phyloP scores from a whole-genome alignment of 2,797 vertebrate species.

The Poecilia velifera region DNA sequence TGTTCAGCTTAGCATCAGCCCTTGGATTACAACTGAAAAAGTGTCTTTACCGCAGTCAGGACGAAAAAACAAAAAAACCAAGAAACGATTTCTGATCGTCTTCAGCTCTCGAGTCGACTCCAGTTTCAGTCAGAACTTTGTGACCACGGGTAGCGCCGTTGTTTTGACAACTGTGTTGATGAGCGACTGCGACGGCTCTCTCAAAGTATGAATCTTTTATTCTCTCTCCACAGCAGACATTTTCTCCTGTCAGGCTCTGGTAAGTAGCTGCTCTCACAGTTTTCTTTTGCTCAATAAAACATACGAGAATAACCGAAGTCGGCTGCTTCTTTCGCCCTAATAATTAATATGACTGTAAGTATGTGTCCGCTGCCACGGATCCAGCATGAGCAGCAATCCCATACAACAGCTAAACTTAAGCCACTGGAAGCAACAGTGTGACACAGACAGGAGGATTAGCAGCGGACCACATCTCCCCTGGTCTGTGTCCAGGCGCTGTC shows the following conservation, averaged over 20 bases:
- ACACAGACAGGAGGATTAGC: not conserved
- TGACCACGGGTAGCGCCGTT: not conserved
- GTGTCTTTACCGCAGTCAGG: not conserved
- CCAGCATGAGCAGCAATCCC: not conserved
- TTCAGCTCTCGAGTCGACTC: not conserved
- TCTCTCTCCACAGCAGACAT: not conserved
- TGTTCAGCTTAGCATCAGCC: not conserved
- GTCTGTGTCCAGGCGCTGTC: not conserved
- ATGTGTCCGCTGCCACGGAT: not conserved
- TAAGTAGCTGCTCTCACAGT: not conserved
- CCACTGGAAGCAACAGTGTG: not conserved
- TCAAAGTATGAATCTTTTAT: conserved; percentile 11
- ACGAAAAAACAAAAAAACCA: not conserved
- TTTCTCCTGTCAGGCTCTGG: not conserved
- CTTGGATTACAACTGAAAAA: not conserved
- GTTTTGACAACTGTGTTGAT: not conserved
- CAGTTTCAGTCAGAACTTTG: not conserved
- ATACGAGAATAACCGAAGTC: not conserved
- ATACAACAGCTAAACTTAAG: not conserved
- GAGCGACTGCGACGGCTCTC: not conserved
- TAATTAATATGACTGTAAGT: not conserved
- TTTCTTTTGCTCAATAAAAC: conserved; percentile 2
- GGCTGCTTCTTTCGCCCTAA: not conserved
- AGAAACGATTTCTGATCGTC: not conserved
- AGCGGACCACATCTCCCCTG: not conserved